Conservation (phyloP, 1,140 invertebrate genomes). For the Tetraneura akinire region DNA sequence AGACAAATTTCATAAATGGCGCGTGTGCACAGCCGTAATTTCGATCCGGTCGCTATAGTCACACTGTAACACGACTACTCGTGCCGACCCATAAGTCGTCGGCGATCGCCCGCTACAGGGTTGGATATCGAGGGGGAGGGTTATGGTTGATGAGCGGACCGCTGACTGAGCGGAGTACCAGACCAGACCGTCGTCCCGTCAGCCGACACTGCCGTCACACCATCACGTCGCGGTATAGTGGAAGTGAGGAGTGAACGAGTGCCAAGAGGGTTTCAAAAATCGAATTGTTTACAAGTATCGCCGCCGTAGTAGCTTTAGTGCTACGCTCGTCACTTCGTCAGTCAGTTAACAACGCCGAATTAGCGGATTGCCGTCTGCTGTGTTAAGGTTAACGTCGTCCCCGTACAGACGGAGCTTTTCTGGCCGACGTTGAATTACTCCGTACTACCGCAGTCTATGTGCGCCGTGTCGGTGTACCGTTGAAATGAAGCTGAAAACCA, state of each 20-base stretch:
- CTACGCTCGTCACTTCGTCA: background rate
- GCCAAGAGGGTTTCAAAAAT: slow-evolving; percentile 40
- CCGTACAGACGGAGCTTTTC: background rate
- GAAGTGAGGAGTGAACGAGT: no score
- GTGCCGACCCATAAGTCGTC: background rate
- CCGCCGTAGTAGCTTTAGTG: background rate
- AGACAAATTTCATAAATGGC: no score
- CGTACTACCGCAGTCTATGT: background rate
- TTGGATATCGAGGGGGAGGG: background rate
- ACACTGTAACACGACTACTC: background rate
- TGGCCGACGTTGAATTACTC: background rate
- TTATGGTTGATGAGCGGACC: no score
- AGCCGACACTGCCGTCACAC: background rate
- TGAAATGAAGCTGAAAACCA: slow-evolving; percentile 49
- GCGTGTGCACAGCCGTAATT: background rate
- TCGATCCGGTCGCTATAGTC: background rate
- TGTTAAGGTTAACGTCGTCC: background rate
- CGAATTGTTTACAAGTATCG: slow-evolving; percentile 40
- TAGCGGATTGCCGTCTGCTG: background rate
- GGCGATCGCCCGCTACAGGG: background rate
- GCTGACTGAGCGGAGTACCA: no score
- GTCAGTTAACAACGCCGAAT: background rate
- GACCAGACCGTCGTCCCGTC: background rate
- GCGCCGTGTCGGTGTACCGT: slow-evolving; percentile 13
- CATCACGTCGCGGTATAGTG: no score